These are phyloP conservation scores for Streblospio benedicti DNA, from an alignment of 1,140 invertebrate species.

Conservation along the genomic window DNA sequence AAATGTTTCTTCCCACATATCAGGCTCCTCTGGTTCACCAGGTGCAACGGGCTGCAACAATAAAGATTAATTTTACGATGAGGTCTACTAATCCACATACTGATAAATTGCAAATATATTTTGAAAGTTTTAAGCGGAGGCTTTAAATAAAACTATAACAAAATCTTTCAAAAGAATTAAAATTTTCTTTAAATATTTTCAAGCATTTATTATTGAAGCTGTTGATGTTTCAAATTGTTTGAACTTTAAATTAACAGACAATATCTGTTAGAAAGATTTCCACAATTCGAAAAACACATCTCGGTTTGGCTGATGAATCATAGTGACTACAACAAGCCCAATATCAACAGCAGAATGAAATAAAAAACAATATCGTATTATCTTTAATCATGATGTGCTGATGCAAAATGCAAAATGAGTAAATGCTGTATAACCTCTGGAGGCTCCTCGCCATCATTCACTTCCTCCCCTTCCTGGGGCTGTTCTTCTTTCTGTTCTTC, in stretches of 20 bases:
- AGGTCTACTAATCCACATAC: not conserved
- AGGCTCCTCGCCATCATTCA: constrained; percentile 26
- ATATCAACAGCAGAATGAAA: too few species aligned
- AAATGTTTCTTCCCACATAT: constrained; percentile 91
- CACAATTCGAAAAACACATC: too few species aligned
- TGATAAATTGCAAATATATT: not conserved
- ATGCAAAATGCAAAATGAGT: too few species aligned
- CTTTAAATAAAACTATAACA: not conserved
- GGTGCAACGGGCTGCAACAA: not conserved
- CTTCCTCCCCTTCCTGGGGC: constrained; percentile 16
- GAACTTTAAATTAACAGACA: not conserved
- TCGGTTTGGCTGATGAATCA: not conserved
- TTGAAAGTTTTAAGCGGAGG: not conserved
- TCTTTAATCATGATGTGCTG: too few species aligned
- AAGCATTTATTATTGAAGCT: not conserved
- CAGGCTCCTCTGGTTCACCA: constrained; percentile 19
- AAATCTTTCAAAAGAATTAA: not conserved
- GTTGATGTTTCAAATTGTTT: not conserved
- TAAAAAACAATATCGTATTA: too few species aligned
- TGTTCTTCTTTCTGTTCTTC: constrained; percentile 20
- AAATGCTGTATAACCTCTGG: too few species aligned
- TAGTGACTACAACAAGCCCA: not conserved
- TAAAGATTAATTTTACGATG: not conserved
- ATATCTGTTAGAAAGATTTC: not conserved
- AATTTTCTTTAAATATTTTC: not conserved